Evolutionary conservation across 2,888 invertebrate genomes (phyloP), one percentile per base, ranked within the genome.

Genomic region (Acleris literana): DNA sequence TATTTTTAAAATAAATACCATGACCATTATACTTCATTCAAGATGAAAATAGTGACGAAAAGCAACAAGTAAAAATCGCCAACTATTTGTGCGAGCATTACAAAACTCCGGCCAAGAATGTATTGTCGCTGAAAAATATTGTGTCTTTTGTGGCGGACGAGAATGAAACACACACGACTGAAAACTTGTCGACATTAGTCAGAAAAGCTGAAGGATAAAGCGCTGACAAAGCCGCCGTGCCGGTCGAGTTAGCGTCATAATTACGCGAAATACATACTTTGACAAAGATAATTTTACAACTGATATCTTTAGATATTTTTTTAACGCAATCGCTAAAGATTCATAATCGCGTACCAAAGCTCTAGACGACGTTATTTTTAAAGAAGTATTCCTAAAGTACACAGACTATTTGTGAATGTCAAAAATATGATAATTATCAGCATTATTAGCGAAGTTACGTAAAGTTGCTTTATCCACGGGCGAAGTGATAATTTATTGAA

Each of bases 81-180:
- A 49, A 20, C 66, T 61, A 66, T 66, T 66, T 62, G 56, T 66
- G 55, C 29, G 7, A 16, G 16, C 48, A 63, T 63, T 43, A 66
- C 66, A 62, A 66, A 61, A 51, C 49, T 17, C 52, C 18, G 25
- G 51, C 33, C 20, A 49, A 59, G 58, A 59, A 49, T 18, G 56
- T 33, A 29, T 65, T 65, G 66, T 66, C 52, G 56, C 39, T 22
- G 52, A 57, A 66, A 66, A 66, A 66, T 66, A 66, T 66, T 66
- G 66, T 66, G 61, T 43, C 53, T 61, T 62, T 66, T 66, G 62
- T 66, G 22, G 5, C 5, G 13, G 4, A 49, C 33, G 52, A 52
- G 62, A 66, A 66, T 66, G 66, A 46, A 39, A 57, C 48, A 62
- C 52, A 66, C 66, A 66, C 66, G 66, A 66, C 57, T 66, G 66